These are phyloP conservation scores for Ephestia elutella DNA, from an alignment of 1,140 invertebrate genomes.

Conservation along the genomic window DNA sequence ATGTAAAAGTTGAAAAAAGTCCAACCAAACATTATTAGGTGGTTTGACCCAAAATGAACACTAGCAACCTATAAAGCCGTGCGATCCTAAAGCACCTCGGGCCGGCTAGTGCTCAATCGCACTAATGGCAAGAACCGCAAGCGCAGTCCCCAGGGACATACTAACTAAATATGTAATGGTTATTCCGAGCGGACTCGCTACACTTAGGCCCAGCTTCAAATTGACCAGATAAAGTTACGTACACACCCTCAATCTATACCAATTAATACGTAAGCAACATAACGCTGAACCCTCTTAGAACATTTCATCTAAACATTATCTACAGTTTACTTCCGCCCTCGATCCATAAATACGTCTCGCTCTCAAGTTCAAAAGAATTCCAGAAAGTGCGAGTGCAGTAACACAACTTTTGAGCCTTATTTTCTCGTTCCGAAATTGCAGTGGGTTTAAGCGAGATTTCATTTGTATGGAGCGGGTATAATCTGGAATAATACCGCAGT, in stretches of 20 bases:
- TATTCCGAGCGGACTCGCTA: constrained; percentile 43
- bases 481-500: constrained; percentile 72
- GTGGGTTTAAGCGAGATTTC: constrained; percentile 72
- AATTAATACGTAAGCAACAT: constrained; percentile 14
- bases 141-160: constrained; percentile 48
- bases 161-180: constrained; percentile 64
- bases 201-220: constrained; percentile 35
- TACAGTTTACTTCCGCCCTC: not conserved
- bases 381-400: constrained; percentile 65
- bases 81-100: constrained; percentile 20
- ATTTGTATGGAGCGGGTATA: constrained; percentile 72
- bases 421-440: constrained; percentile 72
- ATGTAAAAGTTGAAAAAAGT: too few relatives aligned
- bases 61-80: constrained; percentile 11
- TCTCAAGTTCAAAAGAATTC: constrained; percentile 58
- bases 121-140: constrained; percentile 63
- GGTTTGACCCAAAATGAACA: not conserved
- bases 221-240: constrained; percentile 35
- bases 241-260: constrained; percentile 10
- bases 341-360: constrained; percentile 28
- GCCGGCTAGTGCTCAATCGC: constrained; percentile 51
- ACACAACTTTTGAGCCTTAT: constrained; percentile 71
- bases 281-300: not conserved
- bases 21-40: too few relatives aligned
- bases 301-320: not conserved